Conservation (phyloP, 1,140 invertebrate genomes). For the Himalopsyche phryganea region DNA sequence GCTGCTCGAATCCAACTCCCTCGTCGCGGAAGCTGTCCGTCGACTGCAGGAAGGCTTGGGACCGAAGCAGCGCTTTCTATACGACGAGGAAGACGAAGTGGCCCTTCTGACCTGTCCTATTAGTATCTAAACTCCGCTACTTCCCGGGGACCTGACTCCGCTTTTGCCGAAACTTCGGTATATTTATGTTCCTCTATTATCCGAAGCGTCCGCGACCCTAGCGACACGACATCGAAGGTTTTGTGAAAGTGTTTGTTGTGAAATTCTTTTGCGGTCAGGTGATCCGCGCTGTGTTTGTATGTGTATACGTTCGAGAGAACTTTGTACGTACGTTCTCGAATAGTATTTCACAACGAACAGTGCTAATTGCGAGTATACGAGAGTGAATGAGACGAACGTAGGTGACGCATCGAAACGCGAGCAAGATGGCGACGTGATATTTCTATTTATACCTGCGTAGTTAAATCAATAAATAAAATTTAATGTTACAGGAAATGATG, state of each 20-base stretch:
- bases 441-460: conserved; percentile 27
- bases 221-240: conserved; percentile 2
- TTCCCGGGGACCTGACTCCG: background rate
- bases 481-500: conserved; percentile 21
- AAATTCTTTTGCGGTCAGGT: conserved; percentile 26
- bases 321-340: conserved; percentile 13
- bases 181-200: background rate
- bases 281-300: conserved; percentile 7
- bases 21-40: conserved; percentile 70
- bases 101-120: conserved; percentile 19
- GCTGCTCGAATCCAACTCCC: conserved; percentile 59
- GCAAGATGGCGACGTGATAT: conserved; percentile 26
- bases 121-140: conserved; percentile 5
- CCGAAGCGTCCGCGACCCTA: background rate
- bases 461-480: conserved; percentile 28
- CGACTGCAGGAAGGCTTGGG: conserved; percentile 53
- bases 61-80: conserved; percentile 29
- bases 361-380: conserved; percentile 23
- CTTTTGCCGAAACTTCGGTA: background rate
- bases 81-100: conserved; percentile 31
- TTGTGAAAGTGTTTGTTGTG: conserved; percentile 28
- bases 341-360: conserved; percentile 20
- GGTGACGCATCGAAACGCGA: conserved; percentile 19
- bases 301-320: conserved; percentile 22
- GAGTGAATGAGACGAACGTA: conserved; percentile 17